These are phyloP conservation scores for Dynastes grantii DNA, from an alignment of 2,888 invertebrate species.

Conservation along the genomic window DNA sequence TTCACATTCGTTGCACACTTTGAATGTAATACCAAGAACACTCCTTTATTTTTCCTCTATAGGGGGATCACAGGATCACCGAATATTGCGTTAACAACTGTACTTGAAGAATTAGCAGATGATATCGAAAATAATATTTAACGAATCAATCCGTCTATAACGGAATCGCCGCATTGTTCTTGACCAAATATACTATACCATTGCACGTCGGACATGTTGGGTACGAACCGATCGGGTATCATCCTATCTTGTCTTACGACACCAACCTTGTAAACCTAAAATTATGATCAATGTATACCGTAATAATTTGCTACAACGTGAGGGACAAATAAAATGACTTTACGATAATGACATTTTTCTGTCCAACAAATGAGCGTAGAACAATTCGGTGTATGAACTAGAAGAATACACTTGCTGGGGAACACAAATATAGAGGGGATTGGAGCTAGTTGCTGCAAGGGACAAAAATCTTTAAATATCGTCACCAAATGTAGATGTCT, in stretches of 20 bases:
- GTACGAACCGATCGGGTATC: conserved; percentile 86
- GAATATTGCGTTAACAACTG: conserved; percentile 42
- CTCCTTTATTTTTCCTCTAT: background rate
- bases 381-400: conserved; percentile 79
- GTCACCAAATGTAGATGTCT: no score
- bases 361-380: conserved; percentile 87
- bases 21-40: conserved; percentile 14
- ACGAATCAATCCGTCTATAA: conserved; percentile 84
- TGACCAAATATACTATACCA: conserved; percentile 83
- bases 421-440: no score
- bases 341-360: conserved; percentile 74
- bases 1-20: conserved; percentile 18
- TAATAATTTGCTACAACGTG: background rate
- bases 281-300: conserved; percentile 48
- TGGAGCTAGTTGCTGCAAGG: no score
- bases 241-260: conserved; percentile 86
- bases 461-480: no score
- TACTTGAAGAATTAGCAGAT: conserved; percentile 46
- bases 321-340: no score
- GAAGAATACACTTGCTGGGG: conserved; percentile 65
- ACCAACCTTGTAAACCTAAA: conserved; percentile 84
- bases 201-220: conserved; percentile 79
- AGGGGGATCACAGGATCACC: conserved; percentile 37
- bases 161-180: conserved; percentile 80
- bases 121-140: conserved; percentile 81